A percentile compares a stretch with the other conserved stretches of the same genome.
These are phyloP conservation scores for Cyprinella venusta DNA, from an alignment of 2,797 vertebrate species.

Conservation along the genomic window DNA sequence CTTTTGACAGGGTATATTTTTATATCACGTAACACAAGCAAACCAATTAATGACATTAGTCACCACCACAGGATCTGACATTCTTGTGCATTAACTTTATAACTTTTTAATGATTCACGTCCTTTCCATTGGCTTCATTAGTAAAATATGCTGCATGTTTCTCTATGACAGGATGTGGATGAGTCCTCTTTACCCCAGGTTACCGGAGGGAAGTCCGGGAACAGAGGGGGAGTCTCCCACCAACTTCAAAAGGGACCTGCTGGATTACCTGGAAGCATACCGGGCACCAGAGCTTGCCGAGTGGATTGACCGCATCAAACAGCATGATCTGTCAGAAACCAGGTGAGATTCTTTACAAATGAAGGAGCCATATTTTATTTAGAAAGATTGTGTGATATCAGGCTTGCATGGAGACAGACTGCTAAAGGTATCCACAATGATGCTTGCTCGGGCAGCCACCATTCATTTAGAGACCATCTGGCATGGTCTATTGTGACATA, in stretches of 20 bases:
- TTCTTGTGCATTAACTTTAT: background rate
- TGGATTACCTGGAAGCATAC: slow-evolving; percentile 89
- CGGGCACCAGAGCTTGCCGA: slow-evolving; percentile 81
- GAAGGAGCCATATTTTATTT: background rate
- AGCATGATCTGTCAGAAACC: slow-evolving; percentile 92
- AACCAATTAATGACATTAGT: slow-evolving; percentile 4
- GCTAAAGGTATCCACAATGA: background rate
- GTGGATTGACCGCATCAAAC: slow-evolving; percentile 88
- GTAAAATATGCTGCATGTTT: slow-evolving; percentile 14
- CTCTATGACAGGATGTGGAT: slow-evolving; percentile 87
- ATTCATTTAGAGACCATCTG: background rate
- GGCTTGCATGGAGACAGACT: background rate
- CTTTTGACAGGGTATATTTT: background rate
- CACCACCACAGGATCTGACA: background rate
- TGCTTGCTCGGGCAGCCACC: background rate
- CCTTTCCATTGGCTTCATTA: slow-evolving; percentile 12
- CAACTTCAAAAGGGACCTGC: slow-evolving; percentile 89
- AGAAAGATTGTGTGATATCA: background rate
- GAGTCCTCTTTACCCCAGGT: slow-evolving; percentile 90
- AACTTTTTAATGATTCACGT: background rate
- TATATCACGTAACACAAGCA: background rate
- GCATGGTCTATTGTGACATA: too few species aligned
- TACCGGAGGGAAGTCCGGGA: slow-evolving; percentile 76
- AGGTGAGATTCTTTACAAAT: slow-evolving; percentile 63
- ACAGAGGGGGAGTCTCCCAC: slow-evolving; percentile 88